Base-by-base conservation (phyloP, 1,140 invertebrate genomes). In the Camponotus vicinus region DNA sequence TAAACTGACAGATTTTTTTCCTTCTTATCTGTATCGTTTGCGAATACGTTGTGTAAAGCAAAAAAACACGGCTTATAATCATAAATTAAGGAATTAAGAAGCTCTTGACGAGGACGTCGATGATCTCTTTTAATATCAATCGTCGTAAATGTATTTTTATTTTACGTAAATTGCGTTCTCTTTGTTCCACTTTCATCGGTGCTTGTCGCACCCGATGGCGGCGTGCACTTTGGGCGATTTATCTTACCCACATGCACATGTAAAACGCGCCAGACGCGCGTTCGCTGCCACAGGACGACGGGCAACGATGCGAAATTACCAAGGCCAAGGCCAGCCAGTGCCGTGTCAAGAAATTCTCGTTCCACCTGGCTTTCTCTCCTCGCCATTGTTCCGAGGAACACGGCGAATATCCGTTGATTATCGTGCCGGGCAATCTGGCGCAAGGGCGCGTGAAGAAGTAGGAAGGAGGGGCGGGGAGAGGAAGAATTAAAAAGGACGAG, bases 301-400 rank as follows among this genome's bases (percentile, higher is more conserved):
- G n/a, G 52, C 27, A n/a, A 37, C 69, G 61, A 9, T 13, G 55
- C 45, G 61, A 78, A 85, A 64, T 70, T 42, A 13, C 71, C 85
- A 93, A 92, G 92, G 92, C 89, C 92, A 92, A 92, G 92, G 92
- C 86, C 64, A 86, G 45, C 67, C 37, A 70, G 59, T 66, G 82
- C 64, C 71, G 70, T 84, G 70, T 86, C 77, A 83, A 90, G 88
- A 92, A 85, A 80, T 90, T 91, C 79, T 87, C 87, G 90, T 67
- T 66, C 64, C 67, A 66, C 40, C 73, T n/a, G 64, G 64, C 49
- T 63, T 78, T 27, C 86, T 75, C 64, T 37, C 11, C 55, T 49
- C 37, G 32, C 79, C 42, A 89, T 90, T 90, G 86, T 90, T 90
- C 88, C n/a, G 63, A 67, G 69, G 37, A 80, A 78, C 57, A 11